These are phyloP conservation scores for Charadrius vociferus DNA, from an alignment of 2,113 vertebrate species.

Conservation along the genomic window DNA sequence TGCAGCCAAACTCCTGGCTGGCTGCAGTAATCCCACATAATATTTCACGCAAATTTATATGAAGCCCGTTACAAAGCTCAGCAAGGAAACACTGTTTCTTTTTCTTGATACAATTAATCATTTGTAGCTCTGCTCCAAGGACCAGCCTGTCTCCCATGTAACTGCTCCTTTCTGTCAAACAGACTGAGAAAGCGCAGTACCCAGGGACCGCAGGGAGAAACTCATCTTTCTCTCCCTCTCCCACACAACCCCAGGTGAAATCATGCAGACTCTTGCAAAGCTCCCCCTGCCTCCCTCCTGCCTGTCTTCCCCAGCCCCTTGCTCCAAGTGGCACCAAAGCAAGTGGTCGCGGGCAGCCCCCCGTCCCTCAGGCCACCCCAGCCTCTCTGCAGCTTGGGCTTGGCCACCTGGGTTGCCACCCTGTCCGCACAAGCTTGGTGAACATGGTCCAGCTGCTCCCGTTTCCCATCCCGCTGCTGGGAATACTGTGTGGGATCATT, in stretches of 20 bases:
- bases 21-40: slow-evolving; percentile 74
- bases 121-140: slow-evolving; percentile 55
- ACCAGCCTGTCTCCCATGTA: slow-evolving; percentile 11
- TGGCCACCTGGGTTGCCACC: neutral
- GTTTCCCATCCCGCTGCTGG: neutral
- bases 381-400: neutral
- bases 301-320: neutral
- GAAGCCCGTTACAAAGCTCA: slow-evolving; percentile 70
- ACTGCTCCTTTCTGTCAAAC: neutral
- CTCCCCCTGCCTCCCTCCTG: neutral
- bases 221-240: neutral
- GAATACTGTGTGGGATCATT: neutral
- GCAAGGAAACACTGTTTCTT: slow-evolving; percentile 72
- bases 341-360: neutral
- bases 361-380: neutral
- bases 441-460: neutral
- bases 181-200: neutral
- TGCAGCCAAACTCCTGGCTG: slow-evolving; percentile 59
- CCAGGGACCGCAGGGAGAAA: neutral
- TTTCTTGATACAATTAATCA: slow-evolving; percentile 75
- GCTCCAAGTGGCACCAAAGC: neutral
- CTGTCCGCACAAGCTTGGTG: neutral
- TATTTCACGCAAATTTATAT: slow-evolving; percentile 78
- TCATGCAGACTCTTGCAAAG: neutral
- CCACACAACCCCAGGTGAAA: neutral